Evolutionary conservation across 2,113 vertebrate genomes (phyloP).

Genomic region (Platysteira castanea): DNA sequence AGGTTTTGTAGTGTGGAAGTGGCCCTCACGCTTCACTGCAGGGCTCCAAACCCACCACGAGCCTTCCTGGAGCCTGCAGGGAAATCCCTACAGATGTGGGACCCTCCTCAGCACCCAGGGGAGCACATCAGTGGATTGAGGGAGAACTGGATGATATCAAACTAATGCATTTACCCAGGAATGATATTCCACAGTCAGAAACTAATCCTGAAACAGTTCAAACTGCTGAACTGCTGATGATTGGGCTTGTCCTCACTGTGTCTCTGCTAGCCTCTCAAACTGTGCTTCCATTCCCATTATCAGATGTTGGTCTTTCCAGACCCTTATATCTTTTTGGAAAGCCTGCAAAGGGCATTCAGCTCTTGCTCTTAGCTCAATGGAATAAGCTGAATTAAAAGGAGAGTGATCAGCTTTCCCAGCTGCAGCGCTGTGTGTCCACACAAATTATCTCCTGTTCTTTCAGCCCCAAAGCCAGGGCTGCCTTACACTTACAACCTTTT

Average conservation of each 20-base stretch:
- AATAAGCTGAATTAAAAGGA: not conserved
- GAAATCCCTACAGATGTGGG: not conserved
- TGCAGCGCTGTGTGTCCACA: fast-evolving
- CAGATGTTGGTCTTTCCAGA: not conserved
- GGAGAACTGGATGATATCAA: not conserved
- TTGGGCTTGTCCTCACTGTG: not conserved
- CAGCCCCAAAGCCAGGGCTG: not conserved
- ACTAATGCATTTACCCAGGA: not conserved
- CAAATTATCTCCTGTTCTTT: not conserved
- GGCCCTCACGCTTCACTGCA: not conserved
- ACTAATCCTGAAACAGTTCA: not conserved
- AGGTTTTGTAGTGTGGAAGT: not conserved
- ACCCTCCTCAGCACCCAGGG: not conserved
- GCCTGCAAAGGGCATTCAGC: not conserved
- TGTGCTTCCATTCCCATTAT: not conserved
- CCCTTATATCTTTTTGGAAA: not conserved
- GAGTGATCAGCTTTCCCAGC: not conserved
- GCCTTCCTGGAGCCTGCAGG: not conserved
- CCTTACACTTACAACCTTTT: not conserved
- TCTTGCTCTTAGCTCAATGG: not conserved
- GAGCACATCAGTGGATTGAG: not conserved
- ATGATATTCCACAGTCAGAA: not conserved
- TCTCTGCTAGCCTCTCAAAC: not conserved
- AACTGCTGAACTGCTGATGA: not conserved
- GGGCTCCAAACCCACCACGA: not conserved